Percentiles rank a stretch among this genome's conserved stretches.
phyloP scores from a whole-genome alignment of 2,113 vertebrate genomes.

The Pungitius pungitius region DNA sequence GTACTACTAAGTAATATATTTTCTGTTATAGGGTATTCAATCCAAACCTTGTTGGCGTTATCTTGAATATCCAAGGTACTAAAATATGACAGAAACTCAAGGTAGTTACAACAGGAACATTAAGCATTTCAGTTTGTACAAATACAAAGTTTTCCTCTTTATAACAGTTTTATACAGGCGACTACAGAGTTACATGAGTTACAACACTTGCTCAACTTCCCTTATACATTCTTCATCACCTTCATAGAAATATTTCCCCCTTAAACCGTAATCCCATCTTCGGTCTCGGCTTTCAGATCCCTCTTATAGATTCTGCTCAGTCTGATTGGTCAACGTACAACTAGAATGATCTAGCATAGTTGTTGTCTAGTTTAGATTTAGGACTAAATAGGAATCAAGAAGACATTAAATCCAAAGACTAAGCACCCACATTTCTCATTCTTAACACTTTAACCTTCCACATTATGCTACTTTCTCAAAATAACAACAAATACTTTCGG shows the following conservation, averaged over 20 bases:
- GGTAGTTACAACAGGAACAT: slow-evolving; percentile 31
- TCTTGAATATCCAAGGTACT: slow-evolving; percentile 33
- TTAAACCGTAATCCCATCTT: slow-evolving; percentile 8
- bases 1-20: slow-evolving; percentile 33
- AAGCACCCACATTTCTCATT: slow-evolving; percentile 43
- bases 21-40: slow-evolving; percentile 42
- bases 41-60: slow-evolving; percentile 11
- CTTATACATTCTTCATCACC: slow-evolving; percentile 66
- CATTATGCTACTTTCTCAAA: slow-evolving; percentile 47
- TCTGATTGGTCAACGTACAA: slow-evolving; percentile 46
- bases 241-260: slow-evolving; percentile 49
- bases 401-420: slow-evolving; percentile 55
- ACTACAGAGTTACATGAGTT: slow-evolving; percentile 46
- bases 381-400: slow-evolving; percentile 54
- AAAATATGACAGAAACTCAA: slow-evolving; percentile 35
- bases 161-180: slow-evolving; percentile 25
- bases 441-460: slow-evolving; percentile 44
- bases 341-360: slow-evolving; percentile 38
- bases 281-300: slow-evolving; percentile 53
- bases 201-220: slow-evolving; percentile 76
- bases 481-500: slow-evolving; percentile 22
- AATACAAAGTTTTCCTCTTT: slow-evolving; percentile 20
- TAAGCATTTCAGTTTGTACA: slow-evolving; percentile 37
- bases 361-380: slow-evolving; percentile 48
- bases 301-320: slow-evolving; percentile 55